These are phyloP conservation scores for Pygoscelis adeliae DNA, from an alignment of 2,113 vertebrate genomes.

Conservation along the genomic window DNA sequence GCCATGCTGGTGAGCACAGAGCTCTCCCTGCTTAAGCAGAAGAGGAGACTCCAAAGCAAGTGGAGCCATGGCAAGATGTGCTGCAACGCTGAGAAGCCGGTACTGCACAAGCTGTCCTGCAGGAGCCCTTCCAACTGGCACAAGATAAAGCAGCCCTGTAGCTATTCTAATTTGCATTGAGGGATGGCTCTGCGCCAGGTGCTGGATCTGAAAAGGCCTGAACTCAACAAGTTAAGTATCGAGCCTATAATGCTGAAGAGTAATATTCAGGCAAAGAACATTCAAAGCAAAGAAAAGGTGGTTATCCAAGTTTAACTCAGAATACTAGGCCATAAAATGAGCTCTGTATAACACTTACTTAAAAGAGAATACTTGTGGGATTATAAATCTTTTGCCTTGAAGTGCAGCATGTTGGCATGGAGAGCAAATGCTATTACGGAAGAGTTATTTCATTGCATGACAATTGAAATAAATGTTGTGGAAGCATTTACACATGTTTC, in stretches of 20 bases:
- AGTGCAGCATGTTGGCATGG: slow-evolving; percentile 12
- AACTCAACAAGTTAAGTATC: neutral
- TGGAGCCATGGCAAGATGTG: rapidly evolving
- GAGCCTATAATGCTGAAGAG: neutral
- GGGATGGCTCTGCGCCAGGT: neutral
- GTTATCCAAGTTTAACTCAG: neutral
- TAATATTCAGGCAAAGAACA: neutral
- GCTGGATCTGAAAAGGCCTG: neutral
- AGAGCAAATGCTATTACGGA: slow-evolving; percentile 16
- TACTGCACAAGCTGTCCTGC: neutral
- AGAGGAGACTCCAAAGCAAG: neutral
- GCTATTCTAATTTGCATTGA: neutral
- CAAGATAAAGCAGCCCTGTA: neutral
- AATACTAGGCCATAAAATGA: slow-evolving; percentile 15
- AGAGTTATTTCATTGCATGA: slow-evolving; percentile 57
- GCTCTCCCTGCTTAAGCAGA: neutral
- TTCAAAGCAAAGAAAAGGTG: neutral
- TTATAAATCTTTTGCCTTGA: slow-evolving; percentile 49
- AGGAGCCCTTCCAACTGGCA: neutral
- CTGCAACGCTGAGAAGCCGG: rapidly evolving
- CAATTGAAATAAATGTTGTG: slow-evolving; percentile 48
- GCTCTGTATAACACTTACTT: neutral
- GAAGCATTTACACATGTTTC: slow-evolving; percentile 58
- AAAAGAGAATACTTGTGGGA: slow-evolving; percentile 26
- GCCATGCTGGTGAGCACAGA: neutral